Base-by-base conservation (phyloP, 2,888 invertebrate species). In the Scelioninae gen. 1 region DNA sequence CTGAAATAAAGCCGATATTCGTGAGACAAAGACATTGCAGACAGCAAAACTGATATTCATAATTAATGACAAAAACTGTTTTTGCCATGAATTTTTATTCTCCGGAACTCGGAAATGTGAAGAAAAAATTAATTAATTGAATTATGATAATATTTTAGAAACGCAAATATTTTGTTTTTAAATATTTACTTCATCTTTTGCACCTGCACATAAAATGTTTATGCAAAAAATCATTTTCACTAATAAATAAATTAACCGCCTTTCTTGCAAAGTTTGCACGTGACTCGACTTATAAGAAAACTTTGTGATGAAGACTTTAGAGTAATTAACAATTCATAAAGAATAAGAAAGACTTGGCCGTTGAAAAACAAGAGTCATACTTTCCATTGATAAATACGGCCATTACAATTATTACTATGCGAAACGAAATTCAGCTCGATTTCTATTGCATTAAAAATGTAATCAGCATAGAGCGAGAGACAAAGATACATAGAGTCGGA, bases 301-400 rank as follows among this genome's bases (percentile, higher is more conserved):
- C 65, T 51, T 65, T 23, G 40, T 11, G 15, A 53, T 66, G 15
- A 53, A 66, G 11, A 10, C 65, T 51, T 49, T 66, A 43, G 31
- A 66, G n/a, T 13, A 43, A 55, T 68, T 56, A 69, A 56, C 43
- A 56, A 69, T 69, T 69, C 45, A 69, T 69, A 56, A 55, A 34
- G 40, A 53, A 66, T 15, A 53, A 55, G n/a, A 31, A 53, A 55
- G n/a, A 31, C 53, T 47, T 32, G 11, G 13, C 15, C 10, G 56
- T 23, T 53, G 6, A 15, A 55, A 55, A 68, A 43, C n/a, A 45
- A 63, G 23, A 60, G 53, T 68, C 55, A 55, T 55, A 31, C 13
- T 68, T 51, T 66, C 29, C 51, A 66, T 53, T 53, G 53, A 68
- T 55, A 49, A 68, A 55, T 43, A 15, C 13, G 31, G 16, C 32